Evolutionary conservation across 2,888 invertebrate genomes (phyloP), one percentile per base, ranked within the genome.

Genomic region (Parnassius apollo): DNA sequence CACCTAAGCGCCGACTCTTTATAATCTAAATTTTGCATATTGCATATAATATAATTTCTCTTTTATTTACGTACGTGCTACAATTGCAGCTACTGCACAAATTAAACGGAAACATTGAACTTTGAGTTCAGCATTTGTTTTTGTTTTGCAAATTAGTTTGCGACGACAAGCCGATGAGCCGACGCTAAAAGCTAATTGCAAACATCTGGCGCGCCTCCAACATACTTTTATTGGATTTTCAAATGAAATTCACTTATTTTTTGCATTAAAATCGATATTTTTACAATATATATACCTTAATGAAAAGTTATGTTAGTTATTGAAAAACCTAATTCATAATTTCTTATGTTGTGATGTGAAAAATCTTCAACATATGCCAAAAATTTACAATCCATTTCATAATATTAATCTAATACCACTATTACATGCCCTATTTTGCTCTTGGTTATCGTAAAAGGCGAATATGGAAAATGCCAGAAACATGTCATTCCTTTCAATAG

Each of bases 91-190:
- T 25, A 25, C 25, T 25, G 18, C 59, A 18, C 53, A 61, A 56
- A 50, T 56, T 56, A 50, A 55, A 61, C 42, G 50, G 51, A 51
- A 61, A 56, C 35, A 46, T 59, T 18, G n/a, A 25, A 22, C 52
- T n/a, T 22, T 13, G 61, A 51, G 49, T 45, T n/a, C 10, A 25
- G 42, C 61, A 50, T 50, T 61, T 13, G 56, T 56, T 61, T 56
- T 61, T 61, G 56, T 56, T 51, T 61, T 51, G 56, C 50, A 56
- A 61, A 61, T 61, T 61, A 61, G 61, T 61, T 50, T 50, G 49
- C 61, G 55, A 56, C 61, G 53, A 50, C 45, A 51, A 50, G 61
- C 61, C 56, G 61, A 61, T 61, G 61, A 61, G 61, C 61, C 49
- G 51, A 45, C 56, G 56, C 55, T 61, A 51, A 56, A 61, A 61